Evolutionary conservation across 2,113 vertebrate species (phyloP).

Genomic region (Paramormyrops kingsleyae): DNA sequence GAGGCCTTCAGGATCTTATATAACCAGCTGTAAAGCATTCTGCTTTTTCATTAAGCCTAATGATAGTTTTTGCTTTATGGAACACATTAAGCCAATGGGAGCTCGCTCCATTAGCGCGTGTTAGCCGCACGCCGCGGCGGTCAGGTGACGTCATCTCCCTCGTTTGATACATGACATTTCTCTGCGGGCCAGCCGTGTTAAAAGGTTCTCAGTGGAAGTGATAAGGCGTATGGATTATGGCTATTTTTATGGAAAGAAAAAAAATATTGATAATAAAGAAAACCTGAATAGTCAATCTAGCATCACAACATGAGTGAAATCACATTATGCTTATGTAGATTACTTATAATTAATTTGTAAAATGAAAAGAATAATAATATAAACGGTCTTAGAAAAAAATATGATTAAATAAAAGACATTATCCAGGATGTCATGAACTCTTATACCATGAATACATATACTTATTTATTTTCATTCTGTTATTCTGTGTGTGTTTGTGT

Average conservation of each 20-base stretch:
- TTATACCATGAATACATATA: neutral
- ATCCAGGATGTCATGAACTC: neutral
- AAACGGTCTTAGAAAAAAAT: neutral
- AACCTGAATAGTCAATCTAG: neutral
- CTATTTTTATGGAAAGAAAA: neutral
- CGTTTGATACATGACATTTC: neutral
- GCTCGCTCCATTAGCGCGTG: neutral
- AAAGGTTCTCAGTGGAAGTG: neutral
- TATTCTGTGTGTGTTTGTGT: neutral
- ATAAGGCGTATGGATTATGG: neutral
- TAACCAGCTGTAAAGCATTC: neutral
- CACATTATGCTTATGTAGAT: neutral
- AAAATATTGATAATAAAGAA: neutral
- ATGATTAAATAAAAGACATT: neutral
- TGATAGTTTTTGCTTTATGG: neutral
- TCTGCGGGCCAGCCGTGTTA: neutral
- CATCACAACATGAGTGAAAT: neutral
- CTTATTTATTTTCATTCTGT: neutral
- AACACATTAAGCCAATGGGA: neutral
- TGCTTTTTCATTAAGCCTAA: slow-evolving; percentile 1
- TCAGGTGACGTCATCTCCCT: neutral
- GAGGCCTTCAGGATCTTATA: neutral
- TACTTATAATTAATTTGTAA: neutral
- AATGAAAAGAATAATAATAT: neutral
- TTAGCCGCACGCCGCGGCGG: neutral